Evolutionary conservation across 2,888 invertebrate genomes (phyloP).

Genomic region (Calliopum simillimum): DNA sequence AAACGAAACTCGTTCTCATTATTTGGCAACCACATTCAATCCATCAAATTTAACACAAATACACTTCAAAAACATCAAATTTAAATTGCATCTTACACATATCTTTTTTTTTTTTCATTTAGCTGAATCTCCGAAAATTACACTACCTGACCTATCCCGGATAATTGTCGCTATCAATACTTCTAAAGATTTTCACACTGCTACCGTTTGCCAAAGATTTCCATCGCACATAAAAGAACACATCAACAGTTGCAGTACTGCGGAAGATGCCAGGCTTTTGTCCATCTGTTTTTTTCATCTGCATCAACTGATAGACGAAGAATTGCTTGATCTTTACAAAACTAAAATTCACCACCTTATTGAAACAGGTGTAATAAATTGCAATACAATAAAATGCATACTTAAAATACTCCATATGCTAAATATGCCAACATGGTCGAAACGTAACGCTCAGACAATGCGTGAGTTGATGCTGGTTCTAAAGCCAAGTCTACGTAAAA

Average conservation of each 20-base stretch:
- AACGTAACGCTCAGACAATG: conserved; percentile 61
- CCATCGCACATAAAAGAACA: conserved; percentile 63
- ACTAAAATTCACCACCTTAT: conserved; percentile 62
- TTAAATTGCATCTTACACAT: too few relatives aligned
- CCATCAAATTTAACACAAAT: conserved; percentile 39
- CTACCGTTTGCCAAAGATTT: conserved; percentile 63
- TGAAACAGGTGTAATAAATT: conserved; percentile 46
- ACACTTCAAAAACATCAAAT: too few relatives aligned
- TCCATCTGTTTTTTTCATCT: conserved; percentile 68
- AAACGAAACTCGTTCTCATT: too few relatives aligned
- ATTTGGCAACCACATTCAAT: too few relatives aligned
- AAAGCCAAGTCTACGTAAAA: conserved; percentile 59
- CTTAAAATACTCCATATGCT: conserved; percentile 66
- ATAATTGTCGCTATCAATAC: conserved; percentile 66
- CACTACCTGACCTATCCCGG: conserved; percentile 65
- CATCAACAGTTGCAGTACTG: conserved; percentile 58
- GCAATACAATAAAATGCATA: conserved; percentile 56
- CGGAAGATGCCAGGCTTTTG: conserved; percentile 66
- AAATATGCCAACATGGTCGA: conserved; percentile 68
- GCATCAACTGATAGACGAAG: conserved; percentile 61
- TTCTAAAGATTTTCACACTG: conserved; percentile 64
- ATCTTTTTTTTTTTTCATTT: conserved; percentile 18
- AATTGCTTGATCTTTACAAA: conserved; percentile 64
- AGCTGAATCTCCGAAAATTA: conserved; percentile 50
- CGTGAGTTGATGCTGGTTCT: conserved; percentile 64